phyloP scores from a whole-genome alignment of 2,113 vertebrate species.

The Rhizomys pruinosus region DNA sequence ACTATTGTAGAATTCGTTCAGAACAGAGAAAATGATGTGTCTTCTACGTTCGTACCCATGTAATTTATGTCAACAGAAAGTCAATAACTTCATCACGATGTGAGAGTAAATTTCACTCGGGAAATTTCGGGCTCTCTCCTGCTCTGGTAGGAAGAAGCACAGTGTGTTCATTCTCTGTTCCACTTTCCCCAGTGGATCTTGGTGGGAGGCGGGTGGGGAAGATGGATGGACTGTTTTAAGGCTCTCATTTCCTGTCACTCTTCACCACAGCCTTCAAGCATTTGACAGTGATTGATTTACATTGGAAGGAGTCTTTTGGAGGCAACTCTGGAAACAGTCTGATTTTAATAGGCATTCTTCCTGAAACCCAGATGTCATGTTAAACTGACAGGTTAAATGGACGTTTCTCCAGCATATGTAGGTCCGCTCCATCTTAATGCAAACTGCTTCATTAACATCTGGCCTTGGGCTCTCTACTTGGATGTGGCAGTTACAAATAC shows the following conservation, averaged over 20 bases:
- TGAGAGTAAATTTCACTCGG: slow-evolving; percentile 51
- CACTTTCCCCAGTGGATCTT: neutral
- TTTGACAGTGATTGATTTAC: too few species aligned
- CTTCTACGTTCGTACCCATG: neutral
- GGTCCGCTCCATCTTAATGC: neutral
- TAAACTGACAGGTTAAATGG: slow-evolving; percentile 8
- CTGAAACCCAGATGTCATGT: slow-evolving; percentile 27
- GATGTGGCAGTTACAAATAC: neutral
- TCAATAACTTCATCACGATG: slow-evolving; percentile 48
- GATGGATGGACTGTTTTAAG: neutral
- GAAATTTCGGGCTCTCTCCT: neutral
- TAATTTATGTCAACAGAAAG: slow-evolving; percentile 62
- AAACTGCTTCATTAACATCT: neutral
- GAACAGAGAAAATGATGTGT: slow-evolving; percentile 56
- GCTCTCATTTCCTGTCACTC: neutral
- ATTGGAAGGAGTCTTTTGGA: too few species aligned
- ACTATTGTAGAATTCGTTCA: slow-evolving; percentile 27
- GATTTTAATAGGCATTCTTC: slow-evolving; percentile 28
- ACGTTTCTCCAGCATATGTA: neutral
- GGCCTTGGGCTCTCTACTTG: neutral
- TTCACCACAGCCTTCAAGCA: too few species aligned
- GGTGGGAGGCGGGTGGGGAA: neutral
- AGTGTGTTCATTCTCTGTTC: neutral
- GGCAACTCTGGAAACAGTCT: neutral
- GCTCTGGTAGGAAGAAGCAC: neutral